Evolutionary conservation across 2,113 vertebrate genomes (phyloP).

Genomic region (Lepus americanus): DNA sequence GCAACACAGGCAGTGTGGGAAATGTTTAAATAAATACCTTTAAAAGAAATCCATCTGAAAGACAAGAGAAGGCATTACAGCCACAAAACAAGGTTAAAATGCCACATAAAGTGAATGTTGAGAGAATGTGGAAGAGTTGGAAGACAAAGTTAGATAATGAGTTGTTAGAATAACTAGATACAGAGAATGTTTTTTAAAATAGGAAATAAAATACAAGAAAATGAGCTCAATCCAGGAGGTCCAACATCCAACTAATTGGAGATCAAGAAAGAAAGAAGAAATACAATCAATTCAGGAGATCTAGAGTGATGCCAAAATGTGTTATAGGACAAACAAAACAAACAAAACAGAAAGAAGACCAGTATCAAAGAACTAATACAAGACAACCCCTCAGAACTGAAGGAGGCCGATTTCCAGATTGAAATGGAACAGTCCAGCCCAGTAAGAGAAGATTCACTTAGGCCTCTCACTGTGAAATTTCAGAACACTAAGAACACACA

Average conservation of each 20-base stretch:
- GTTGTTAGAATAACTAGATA: conserved; percentile 5
- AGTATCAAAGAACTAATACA: neutral
- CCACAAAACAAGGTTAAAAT: neutral
- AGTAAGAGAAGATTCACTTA: neutral
- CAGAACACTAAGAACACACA: neutral
- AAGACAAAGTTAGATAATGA: neutral
- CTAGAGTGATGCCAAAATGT: neutral
- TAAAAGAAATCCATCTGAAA: neutral
- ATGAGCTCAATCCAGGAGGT: neutral
- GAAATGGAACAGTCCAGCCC: neutral
- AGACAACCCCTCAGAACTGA: neutral
- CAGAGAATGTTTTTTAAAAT: neutral
- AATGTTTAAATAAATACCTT: neutral
- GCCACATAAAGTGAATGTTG: neutral
- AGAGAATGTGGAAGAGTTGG: neutral
- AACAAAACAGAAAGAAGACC: neutral
- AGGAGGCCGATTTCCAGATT: neutral
- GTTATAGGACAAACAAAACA: neutral
- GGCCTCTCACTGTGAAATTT: neutral
- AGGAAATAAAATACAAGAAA: conserved; percentile 14
- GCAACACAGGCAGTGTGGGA: neutral
- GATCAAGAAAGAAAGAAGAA: neutral
- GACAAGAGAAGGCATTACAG: neutral
- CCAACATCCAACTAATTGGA: neutral
- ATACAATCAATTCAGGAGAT: neutral